Evolutionary conservation across 2,888 invertebrate genomes (phyloP), one percentile per base, ranked within the genome.

Genomic region (Caenorhabditis sp.): DNA sequence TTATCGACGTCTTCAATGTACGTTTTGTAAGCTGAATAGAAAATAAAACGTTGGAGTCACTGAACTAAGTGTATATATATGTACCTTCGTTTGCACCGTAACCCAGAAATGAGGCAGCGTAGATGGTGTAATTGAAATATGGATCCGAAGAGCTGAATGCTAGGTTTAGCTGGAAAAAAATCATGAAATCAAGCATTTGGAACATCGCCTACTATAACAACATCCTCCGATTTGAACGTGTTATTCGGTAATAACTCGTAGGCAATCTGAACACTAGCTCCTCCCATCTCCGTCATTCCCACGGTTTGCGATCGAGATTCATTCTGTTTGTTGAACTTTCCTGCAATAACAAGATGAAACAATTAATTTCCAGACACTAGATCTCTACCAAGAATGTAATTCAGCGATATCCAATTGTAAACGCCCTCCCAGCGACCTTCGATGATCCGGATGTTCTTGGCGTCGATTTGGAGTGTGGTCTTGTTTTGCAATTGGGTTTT

Each of bases 211-310:
- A n/a, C n/a, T n/a, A n/a, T n/a, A n/a, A n/a, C n/a, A n/a, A n/a
- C 86, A 67, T 88, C 82, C 40, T 88, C 87, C 22, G 80, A 80
- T 13, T 40, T 28, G 71, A 87, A 85, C 1, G 70, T 64, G 18
- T 83, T 79, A 28, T 85, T 72, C 50, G 70, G 60, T 1, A 87
- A 85, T 26, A 89, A 61, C 81, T 91, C 89, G 88, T 92, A 93
- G 15, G 94, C 93, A 51, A 94, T 93, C 88, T 94, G 94, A 69
- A 93, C 91, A 28, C 93, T 93, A 9, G 93, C 94, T 26, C 94
- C 94, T 58, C 94, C 94, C 93, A 94, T 94, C 89, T 94, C 94
- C 68, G 94, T 90, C 91, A 94, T 93, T 24, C 94, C 94, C 15
- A 93, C 93, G n/a, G n/a, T 8, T 93, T 93, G 60, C 40, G 40